Percentiles rank a stretch among this genome's conserved stretches.
These are phyloP conservation scores for Virgularia gustaviana DNA, from an alignment of 92 coral and sea anemone genomes.

Conservation along the genomic window DNA sequence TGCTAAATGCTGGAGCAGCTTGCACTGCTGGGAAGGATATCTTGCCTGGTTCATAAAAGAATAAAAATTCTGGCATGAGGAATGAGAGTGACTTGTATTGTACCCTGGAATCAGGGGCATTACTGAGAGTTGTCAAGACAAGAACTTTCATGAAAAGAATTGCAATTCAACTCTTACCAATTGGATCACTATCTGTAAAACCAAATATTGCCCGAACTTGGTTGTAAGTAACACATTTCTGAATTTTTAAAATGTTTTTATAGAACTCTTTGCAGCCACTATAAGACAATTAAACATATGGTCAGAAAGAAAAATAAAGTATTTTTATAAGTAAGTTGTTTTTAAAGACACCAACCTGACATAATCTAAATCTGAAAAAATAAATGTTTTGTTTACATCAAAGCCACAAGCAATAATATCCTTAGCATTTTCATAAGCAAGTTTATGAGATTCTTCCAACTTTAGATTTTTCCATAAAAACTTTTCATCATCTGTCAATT, in stretches of 20 bases:
- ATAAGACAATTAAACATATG: neutral
- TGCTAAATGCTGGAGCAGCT: conserved; percentile 91
- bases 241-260: conserved; percentile 82
- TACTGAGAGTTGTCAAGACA: no score
- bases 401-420: conserved; percentile 97
- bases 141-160: neutral
- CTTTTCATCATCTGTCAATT: conserved; percentile 97
- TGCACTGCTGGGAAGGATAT: conserved; percentile 98
- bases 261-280: conserved; percentile 89
- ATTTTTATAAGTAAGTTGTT: neutral
- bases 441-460: conserved; percentile 82
- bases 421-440: conserved; percentile 94
- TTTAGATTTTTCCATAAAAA: conserved; percentile 81
- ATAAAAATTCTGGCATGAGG: neutral
- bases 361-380: conserved; percentile 93
- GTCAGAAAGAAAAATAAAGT: neutral
- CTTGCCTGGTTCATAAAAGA: no score
- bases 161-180: conserved; percentile 55
- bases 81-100: no score
- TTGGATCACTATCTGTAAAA: conserved; percentile 87
- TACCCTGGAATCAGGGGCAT: no score
- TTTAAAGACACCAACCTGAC: conserved; percentile 46
- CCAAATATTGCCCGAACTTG: conserved; percentile 97
- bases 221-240: conserved; percentile 89
- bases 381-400: conserved; percentile 88